Percentiles rank a stretch among this genome's conserved stretches.
phyloP scores from a whole-genome alignment of 2,797 vertebrate species.

The Macroramphosus scolopax region DNA sequence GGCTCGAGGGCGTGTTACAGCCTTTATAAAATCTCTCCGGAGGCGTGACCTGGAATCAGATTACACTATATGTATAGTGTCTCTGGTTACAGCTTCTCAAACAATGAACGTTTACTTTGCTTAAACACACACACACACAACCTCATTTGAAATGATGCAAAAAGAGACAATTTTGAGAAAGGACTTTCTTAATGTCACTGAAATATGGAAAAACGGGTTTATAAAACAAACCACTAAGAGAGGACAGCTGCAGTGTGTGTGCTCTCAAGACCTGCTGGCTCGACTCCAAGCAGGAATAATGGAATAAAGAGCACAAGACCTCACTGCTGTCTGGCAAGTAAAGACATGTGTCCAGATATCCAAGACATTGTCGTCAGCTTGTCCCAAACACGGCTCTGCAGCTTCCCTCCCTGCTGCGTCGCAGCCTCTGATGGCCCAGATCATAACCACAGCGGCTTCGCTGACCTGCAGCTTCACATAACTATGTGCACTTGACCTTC shows the following conservation, averaged over 20 bases:
- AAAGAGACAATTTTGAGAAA: too few relatives aligned
- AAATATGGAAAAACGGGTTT: too few relatives aligned
- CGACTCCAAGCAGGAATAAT: slow-evolving; percentile 12
- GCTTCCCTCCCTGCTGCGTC: slow-evolving; percentile 11
- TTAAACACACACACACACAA: too few relatives aligned
- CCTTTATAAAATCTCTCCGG: too few relatives aligned
- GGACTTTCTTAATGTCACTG: too few relatives aligned
- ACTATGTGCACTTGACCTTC: slow-evolving; percentile 43
- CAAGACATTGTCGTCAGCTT: slow-evolving; percentile 39
- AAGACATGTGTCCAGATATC: slow-evolving; percentile 36
- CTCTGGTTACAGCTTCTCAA: slow-evolving; percentile 14
- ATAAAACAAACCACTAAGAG: slow-evolving; percentile 15
- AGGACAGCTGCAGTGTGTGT: slow-evolving; percentile 14
- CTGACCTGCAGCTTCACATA: slow-evolving; percentile 46
- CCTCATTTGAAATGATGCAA: too few relatives aligned
- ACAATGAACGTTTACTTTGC: too few relatives aligned
- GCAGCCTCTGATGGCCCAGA: slow-evolving; percentile 22
- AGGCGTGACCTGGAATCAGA: too few relatives aligned
- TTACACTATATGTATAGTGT: too few relatives aligned
- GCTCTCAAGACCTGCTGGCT: slow-evolving; percentile 20
- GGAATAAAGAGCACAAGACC: slow-evolving; percentile 28
- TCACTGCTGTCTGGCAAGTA: slow-evolving; percentile 25
- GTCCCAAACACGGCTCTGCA: slow-evolving; percentile 33
- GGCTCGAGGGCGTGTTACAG: too few relatives aligned
- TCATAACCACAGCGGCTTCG: slow-evolving; percentile 48